Percentiles rank a stretch among this genome's conserved stretches.
These are phyloP conservation scores for Melipona quadrifasciata DNA, from an alignment of 1,140 invertebrate genomes.

Conservation along the genomic window DNA sequence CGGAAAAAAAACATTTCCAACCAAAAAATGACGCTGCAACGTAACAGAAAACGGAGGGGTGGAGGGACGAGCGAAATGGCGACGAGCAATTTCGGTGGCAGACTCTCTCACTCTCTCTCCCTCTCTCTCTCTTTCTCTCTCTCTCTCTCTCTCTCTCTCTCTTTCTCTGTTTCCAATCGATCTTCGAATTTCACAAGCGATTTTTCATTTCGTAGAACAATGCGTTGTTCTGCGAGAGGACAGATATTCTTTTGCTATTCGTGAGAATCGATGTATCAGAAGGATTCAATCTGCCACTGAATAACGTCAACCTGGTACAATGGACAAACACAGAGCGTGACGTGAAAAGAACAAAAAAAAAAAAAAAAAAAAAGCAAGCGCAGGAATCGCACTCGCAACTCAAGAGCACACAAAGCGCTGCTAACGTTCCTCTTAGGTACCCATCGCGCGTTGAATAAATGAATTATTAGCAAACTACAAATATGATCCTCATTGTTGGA, in stretches of 20 bases:
- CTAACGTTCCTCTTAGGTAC: neutral
- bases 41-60: conserved; percentile 63
- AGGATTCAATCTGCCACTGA: conserved; percentile 8
- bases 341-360: neutral
- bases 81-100: conserved; percentile 29
- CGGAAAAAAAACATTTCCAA: conserved; percentile 28
- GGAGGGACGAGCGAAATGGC: conserved; percentile 33
- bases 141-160: too few relatives aligned
- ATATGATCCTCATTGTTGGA: neutral
- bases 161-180: neutral
- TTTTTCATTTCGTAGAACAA: neutral
- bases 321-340: conserved; percentile 1
- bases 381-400: conserved; percentile 1
- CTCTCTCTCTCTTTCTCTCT: neutral
- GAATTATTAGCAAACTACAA: neutral
- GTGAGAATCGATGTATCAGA: neutral
- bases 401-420: neutral
- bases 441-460: too few relatives aligned
- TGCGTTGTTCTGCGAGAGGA: neutral
- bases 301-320: conserved; percentile 14
- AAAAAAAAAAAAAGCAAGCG: conserved; percentile 8
- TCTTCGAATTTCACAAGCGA: neutral
- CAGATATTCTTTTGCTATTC: neutral
- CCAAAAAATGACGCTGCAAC: conserved; percentile 68
- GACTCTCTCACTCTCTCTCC: neutral